phyloP scores from a whole-genome alignment of 2,797 vertebrate genomes.

The Philypnodon macrostomus region DNA sequence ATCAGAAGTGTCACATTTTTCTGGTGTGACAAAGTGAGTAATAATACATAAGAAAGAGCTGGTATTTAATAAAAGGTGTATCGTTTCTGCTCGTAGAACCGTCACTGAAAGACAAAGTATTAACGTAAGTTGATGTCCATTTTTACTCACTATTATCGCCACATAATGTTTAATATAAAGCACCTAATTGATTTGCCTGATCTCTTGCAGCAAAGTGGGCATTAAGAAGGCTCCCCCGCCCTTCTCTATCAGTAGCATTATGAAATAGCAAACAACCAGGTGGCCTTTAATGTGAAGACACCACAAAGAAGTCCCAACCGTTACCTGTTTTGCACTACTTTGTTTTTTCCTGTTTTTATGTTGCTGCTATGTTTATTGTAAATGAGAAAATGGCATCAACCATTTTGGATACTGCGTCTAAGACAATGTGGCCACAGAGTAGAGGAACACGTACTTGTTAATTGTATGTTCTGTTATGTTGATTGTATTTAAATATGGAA shows the following conservation, averaged over 20 bases:
- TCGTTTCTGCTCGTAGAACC: conserved; percentile 39
- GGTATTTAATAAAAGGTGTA: background rate
- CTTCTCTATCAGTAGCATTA: conserved; percentile 55
- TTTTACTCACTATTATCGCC: background rate
- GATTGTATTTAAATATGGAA: background rate
- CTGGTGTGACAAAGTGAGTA: conserved; percentile 10
- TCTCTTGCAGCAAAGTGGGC: conserved; percentile 53
- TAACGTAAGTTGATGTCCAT: conserved; percentile 51
- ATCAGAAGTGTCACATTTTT: too few relatives aligned
- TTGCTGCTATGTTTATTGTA: conserved; percentile 20
- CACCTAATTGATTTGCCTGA: background rate
- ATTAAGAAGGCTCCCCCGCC: conserved; percentile 55
- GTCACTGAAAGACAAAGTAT: conserved; percentile 58
- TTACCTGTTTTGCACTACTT: background rate
- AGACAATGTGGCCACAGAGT: background rate
- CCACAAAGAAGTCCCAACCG: background rate
- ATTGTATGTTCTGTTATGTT: background rate
- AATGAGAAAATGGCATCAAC: background rate
- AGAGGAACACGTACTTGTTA: background rate
- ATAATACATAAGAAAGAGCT: background rate
- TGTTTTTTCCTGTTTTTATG: conserved; percentile 3
- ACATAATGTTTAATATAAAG: background rate
- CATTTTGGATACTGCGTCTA: background rate
- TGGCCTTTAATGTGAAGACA: background rate
- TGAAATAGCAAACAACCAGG: conserved; percentile 37